Evolutionary conservation across 2,797 vertebrate genomes (phyloP).

Genomic region (Coccyzus lansbergi): DNA sequence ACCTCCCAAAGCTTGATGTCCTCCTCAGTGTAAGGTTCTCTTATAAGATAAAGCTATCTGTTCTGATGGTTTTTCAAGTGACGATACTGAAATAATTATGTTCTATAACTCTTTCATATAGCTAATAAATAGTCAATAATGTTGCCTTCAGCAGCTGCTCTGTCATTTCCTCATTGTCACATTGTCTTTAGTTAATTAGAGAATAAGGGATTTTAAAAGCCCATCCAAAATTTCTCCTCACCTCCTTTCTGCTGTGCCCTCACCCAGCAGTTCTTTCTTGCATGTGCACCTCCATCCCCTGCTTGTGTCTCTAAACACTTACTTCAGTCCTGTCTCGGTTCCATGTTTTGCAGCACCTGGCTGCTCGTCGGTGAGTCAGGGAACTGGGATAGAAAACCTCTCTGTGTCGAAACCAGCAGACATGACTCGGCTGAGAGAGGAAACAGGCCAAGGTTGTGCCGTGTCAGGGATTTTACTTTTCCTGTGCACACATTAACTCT

Average conservation of each 20-base stretch:
- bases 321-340: not conserved
- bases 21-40: not conserved
- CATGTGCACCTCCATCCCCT: not conserved
- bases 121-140: not conserved
- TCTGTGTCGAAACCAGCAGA: not conserved
- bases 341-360: not conserved
- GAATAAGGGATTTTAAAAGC: not conserved
- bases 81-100: not conserved
- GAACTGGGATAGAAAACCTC: not conserved
- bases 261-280: not conserved
- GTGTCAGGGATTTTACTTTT: constrained; percentile 47
- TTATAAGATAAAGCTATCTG: not conserved
- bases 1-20: not conserved
- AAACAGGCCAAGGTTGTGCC: not conserved
- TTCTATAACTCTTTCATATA: not conserved
- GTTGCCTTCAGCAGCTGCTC: not conserved
- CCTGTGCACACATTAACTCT: not conserved
- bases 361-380: not conserved
- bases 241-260: not conserved
- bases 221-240: not conserved
- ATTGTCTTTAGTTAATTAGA: not conserved
- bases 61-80: not conserved
- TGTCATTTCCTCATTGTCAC: not conserved
- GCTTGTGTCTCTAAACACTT: not conserved
- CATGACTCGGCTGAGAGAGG: not conserved